Evolutionary conservation across 1,140 invertebrate species (phyloP), one percentile per base, ranked within the genome.

Genomic region (Drosophila lowei): DNA sequence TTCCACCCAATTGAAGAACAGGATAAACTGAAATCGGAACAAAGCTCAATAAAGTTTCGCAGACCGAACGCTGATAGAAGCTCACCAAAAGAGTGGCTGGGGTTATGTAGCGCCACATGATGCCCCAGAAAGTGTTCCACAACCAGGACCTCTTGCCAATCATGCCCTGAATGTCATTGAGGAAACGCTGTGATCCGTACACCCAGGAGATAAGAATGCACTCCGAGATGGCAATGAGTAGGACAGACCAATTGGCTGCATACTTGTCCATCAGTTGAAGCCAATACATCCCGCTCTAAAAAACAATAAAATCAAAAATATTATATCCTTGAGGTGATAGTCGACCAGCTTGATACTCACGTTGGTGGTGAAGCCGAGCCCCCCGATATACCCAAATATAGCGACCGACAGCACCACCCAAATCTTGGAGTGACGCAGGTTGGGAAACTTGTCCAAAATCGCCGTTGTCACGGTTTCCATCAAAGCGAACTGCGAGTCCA

Each of bases 191-290:
- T 1, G 95, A 94, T 0, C 96, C 96, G 89, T 97, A 97, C 2
- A 97, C 93, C 95, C 96, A 97, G 8, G 94, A 94, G 30, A 97
- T 94, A 0, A 96, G 93, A 47, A 96, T 93, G 57, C 96, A 95
- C 91, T 97, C 96, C 30, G 93, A 93, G 47, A 97, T 95, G 7
- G 96, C 96, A 70, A 97, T 96, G 9, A 97, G 92, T 44, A 97
- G 92, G 1, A 97, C 96, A 15, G 96, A 96, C 94, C 95, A 97
- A 84, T 96, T 97, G 15, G 96, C 96, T 1, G 96, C 96, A 81
- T 97, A 97, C 72, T 96, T 96, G 79, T 97, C 96, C 94, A 97
- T 96, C 60, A 97, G 79, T 81, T 97, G 95, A 9, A 97, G 92
- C 94, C 96, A 95, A 89, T 96, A 97, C 94, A 97, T 96, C 4